Evolutionary conservation across 2,797 vertebrate genomes (phyloP).

Genomic region (Typhlichthys subterraneus): DNA sequence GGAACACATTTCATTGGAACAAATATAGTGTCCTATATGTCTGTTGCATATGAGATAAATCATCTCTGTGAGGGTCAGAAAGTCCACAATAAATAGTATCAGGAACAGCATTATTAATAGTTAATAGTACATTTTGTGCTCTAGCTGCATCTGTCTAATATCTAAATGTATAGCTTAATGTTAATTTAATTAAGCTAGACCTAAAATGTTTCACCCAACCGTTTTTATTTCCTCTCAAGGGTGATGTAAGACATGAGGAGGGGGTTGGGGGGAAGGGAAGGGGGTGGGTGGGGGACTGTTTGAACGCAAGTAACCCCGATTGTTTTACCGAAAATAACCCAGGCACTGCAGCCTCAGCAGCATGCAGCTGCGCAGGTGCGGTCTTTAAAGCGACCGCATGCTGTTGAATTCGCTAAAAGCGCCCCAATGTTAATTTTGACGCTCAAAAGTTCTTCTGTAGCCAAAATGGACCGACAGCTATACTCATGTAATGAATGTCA

Average conservation of each 20-base stretch:
- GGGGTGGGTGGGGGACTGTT: conserved; percentile 33
- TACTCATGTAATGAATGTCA: conserved; percentile 20
- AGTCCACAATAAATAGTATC: too few relatives aligned
- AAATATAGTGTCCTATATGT: neutral
- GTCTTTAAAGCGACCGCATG: conserved; percentile 77
- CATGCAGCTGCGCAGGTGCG: conserved; percentile 79
- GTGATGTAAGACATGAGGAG: conserved; percentile 71
- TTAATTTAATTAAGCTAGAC: neutral
- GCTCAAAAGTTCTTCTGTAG: neutral
- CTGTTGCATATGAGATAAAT: too few relatives aligned
- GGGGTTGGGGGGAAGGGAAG: too few relatives aligned
- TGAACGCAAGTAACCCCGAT: conserved; percentile 84
- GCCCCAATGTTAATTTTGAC: conserved; percentile 42
- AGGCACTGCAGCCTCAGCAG: conserved; percentile 82
- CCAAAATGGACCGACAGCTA: conserved; percentile 5
- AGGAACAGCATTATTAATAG: too few relatives aligned
- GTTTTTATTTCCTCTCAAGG: conserved; percentile 61
- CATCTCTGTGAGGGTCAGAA: neutral
- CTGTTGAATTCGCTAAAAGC: conserved; percentile 16
- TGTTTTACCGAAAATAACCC: conserved; percentile 85
- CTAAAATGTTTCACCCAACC: neutral
- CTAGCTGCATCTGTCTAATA: too few relatives aligned
- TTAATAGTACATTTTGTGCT: too few relatives aligned
- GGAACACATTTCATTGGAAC: neutral
- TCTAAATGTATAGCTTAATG: too few relatives aligned